phyloP scores from a whole-genome alignment of 2,888 invertebrate species.

The Neoaliturus tenellus region DNA sequence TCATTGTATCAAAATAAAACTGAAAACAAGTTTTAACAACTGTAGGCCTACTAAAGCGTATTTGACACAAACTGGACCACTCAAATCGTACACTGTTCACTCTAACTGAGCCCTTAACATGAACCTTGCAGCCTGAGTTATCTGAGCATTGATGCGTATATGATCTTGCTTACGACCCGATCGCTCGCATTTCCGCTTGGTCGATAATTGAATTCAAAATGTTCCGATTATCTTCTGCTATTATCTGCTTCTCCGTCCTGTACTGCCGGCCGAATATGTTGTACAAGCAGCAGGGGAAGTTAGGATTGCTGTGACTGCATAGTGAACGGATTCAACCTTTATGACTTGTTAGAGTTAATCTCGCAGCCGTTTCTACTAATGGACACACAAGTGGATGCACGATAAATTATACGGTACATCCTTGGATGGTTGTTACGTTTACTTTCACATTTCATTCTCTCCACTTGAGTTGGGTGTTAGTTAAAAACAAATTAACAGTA shows the following conservation, averaged over 20 bases:
- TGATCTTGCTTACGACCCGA: not conserved
- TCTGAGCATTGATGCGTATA: not conserved
- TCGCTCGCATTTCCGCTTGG: not conserved
- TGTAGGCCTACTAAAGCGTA: too few species aligned
- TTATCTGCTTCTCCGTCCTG: not conserved
- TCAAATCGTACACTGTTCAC: too few species aligned
- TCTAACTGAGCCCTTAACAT: too few species aligned
- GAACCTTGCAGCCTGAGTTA: too few species aligned
- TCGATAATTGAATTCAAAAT: not conserved
- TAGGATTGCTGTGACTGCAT: not conserved
- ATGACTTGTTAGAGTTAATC: not conserved
- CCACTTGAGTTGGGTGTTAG: not conserved
- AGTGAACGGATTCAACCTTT: not conserved
- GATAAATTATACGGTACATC: not conserved
- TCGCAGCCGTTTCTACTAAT: not conserved
- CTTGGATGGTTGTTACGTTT: not conserved
- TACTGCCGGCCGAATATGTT: not conserved
- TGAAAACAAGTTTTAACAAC: too few species aligned
- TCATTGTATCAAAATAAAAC: too few species aligned
- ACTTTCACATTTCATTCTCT: not conserved
- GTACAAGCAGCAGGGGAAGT: not conserved
- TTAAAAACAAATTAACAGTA: not conserved
- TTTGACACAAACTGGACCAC: too few species aligned
- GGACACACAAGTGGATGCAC: not conserved
- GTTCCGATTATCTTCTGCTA: not conserved